Conservation (phyloP, 2,797 vertebrate species). For the Acanthurus lineatus region DNA sequence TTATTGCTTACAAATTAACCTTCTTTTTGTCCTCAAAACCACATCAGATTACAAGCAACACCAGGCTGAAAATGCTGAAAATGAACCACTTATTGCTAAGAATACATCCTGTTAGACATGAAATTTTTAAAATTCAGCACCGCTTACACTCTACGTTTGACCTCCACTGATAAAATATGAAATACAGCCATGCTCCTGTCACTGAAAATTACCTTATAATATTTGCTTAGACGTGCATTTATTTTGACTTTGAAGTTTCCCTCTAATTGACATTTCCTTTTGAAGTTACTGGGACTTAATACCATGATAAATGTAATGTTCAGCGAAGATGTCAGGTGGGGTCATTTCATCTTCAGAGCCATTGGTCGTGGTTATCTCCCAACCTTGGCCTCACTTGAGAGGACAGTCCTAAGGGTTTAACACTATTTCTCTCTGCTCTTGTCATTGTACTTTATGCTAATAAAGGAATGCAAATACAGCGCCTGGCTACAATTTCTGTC, state of each 20-base stretch:
- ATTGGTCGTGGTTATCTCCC: conserved; percentile 62
- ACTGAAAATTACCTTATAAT: conserved; percentile 23
- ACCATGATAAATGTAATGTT: conserved; percentile 52
- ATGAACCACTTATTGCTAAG: not conserved
- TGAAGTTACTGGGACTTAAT: conserved; percentile 59
- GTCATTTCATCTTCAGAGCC: conserved; percentile 68
- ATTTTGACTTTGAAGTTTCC: conserved; percentile 67
- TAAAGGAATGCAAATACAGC: conserved; percentile 61
- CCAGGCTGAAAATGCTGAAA: not conserved
- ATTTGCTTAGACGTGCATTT: conserved; percentile 60
- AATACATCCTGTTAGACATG: not conserved
- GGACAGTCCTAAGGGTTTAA: conserved; percentile 51
- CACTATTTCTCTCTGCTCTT: conserved; percentile 50
- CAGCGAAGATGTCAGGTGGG: conserved; percentile 57
- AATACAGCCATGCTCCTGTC: conserved; percentile 26
- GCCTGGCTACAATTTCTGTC: conserved; percentile 53
- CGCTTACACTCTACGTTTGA: conserved; percentile 7
- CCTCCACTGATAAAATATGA: conserved; percentile 37
- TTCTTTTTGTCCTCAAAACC: not conserved
- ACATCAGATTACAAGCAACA: not conserved
- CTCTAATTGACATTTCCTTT: conserved; percentile 71
- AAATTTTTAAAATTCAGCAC: not conserved
- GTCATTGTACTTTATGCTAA: conserved; percentile 62
- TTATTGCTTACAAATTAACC: not conserved
- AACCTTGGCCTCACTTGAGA: conserved; percentile 56